Base-by-base conservation (phyloP, 2,888 invertebrate species). In the Junonia oenone region DNA sequence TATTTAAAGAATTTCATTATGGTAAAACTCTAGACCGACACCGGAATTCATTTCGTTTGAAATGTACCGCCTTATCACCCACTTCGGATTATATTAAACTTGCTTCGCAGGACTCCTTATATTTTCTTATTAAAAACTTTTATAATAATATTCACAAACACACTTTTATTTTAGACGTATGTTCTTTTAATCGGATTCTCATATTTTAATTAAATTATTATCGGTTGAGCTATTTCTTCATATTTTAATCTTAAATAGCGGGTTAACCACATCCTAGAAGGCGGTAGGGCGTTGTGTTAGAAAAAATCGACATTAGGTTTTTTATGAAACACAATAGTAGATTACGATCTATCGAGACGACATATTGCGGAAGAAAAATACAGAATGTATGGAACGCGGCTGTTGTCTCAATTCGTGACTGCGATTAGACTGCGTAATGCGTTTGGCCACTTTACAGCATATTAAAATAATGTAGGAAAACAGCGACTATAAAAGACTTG, bases 1-100 rank as follows among this genome's bases (percentile, higher is more conserved):
- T 83, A 82, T 86, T 83, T 84, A 70, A 84, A 81, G 87, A 89
- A 89, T 89, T 89, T 88, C 83, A 89, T 89, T 88, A 86, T 75
- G 76, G 76, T 73, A 72, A 81, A 82, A 78, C 78, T 82, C 75
- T 77, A 75, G 76, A 75, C 68, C 68, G 66, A 68, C 71, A 75
- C 69, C 58, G 79, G 81, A 81, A 84, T 83, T 82, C 74, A 78
- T 81, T 84, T 72, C 77, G 70, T 79, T 81, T 76, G 68, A 75
- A 76, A 78, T 75, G 73, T 72, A 75, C 68, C 69, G 72, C 72
- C 75, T 68, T 71, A 72, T 73, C 73, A 72, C 70, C 67, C 65
- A 73, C 73, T 78, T 72, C 63, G 75, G 71, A 79, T 80, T 78
- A 73, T 79, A 81, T 77, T 79, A 68, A 78, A 83, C 75, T 80